Percentiles rank a stretch among this genome's conserved stretches.
These are phyloP conservation scores for Agriopis marginaria DNA, from an alignment of 2,888 invertebrate genomes.

Conservation along the genomic window DNA sequence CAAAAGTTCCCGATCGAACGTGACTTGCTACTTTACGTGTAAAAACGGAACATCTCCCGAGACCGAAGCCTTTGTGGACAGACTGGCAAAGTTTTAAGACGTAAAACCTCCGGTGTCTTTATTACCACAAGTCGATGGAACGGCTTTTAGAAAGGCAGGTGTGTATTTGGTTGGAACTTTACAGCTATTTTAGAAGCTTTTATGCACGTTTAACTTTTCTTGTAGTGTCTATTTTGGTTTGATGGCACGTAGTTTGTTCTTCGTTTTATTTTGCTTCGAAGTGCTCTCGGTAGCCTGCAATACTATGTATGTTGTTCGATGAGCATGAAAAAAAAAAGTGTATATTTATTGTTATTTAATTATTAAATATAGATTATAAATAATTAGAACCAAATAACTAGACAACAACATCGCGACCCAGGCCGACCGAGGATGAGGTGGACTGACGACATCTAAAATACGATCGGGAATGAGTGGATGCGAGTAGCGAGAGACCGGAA, in stretches of 20 bases:
- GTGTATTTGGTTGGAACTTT: conserved; percentile 31
- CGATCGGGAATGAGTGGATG: no score
- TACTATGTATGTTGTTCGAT: neutral
- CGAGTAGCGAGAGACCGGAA: no score
- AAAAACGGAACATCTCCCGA: conserved; percentile 50
- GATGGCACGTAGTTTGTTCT: neutral
- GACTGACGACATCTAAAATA: no score
- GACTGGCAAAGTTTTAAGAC: conserved; percentile 55
- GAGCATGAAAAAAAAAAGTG: no score
- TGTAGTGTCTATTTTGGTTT: conserved; percentile 16
- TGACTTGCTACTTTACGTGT: conserved; percentile 56
- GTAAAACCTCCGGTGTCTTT: conserved; percentile 51
- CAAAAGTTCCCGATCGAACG: conserved; percentile 50
- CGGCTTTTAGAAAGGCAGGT: conserved; percentile 32
- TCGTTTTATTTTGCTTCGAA: conserved; percentile 7
- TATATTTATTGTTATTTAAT: no score
- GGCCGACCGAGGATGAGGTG: no score
- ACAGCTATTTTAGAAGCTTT: conserved; percentile 30
- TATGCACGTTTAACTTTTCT: conserved; percentile 13
- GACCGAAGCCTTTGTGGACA: conserved; percentile 51
- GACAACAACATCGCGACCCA: no score
- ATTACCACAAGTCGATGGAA: conserved; percentile 44
- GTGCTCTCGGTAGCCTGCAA: neutral
- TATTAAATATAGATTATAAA: no score
- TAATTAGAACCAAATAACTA: no score